phyloP scores from a whole-genome alignment of 2,113 vertebrate species.

The Protobothrops mucrosquamatus region DNA sequence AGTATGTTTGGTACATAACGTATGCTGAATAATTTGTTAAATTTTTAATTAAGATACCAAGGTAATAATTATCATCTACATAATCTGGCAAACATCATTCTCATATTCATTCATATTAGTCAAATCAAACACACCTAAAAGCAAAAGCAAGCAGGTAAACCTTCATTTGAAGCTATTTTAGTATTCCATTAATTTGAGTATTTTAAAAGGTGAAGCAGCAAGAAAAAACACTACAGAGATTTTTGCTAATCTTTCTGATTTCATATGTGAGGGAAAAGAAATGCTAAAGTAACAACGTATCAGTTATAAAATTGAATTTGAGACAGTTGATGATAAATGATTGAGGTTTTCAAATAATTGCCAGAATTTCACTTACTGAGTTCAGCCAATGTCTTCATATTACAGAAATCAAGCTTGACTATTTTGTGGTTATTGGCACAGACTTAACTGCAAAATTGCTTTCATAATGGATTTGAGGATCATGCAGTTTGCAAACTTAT shows the following conservation, averaged over 20 bases:
- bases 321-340: slow-evolving; percentile 32
- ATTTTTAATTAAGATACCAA: slow-evolving; percentile 47
- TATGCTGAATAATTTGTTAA: slow-evolving; percentile 47
- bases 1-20: slow-evolving; percentile 31
- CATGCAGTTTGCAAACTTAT: slow-evolving; percentile 22
- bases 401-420: neutral
- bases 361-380: slow-evolving; percentile 34
- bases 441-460: slow-evolving; percentile 17
- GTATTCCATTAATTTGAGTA: slow-evolving; percentile 8
- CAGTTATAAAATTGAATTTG: slow-evolving; percentile 37
- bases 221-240: neutral
- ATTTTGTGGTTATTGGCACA: slow-evolving; percentile 31
- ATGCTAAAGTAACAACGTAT: slow-evolving; percentile 37
- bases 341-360: neutral
- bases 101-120: slow-evolving; percentile 22
- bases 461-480: slow-evolving; percentile 7
- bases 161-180: slow-evolving; percentile 30
- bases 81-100: slow-evolving; percentile 33
- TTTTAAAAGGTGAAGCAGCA: slow-evolving; percentile 10
- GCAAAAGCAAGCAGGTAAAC: slow-evolving; percentile 44
- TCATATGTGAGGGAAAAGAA: neutral
- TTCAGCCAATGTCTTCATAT: slow-evolving; percentile 24
- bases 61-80: slow-evolving; percentile 35
- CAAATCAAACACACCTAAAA: slow-evolving; percentile 16
- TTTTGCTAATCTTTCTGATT: slow-evolving; percentile 10